Conservation (phyloP, 2,888 invertebrate species). For the Netelia virgata region DNA sequence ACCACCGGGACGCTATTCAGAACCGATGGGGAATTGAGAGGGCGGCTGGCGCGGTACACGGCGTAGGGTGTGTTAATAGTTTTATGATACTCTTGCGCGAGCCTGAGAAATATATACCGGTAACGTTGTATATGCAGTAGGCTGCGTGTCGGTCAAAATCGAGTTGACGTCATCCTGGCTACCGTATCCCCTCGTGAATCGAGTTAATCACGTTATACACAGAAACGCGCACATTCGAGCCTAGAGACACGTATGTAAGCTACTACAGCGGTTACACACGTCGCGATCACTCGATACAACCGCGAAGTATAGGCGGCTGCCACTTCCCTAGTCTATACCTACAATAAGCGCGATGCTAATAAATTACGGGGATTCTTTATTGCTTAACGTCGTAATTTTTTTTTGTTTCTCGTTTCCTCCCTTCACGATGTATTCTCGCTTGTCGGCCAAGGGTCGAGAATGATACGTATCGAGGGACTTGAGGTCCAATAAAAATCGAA, state of each 20-base stretch:
- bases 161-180: constrained; percentile 54
- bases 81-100: constrained; percentile 56
- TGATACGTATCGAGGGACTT: constrained; percentile 30
- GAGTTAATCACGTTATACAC: constrained; percentile 51
- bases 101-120: constrained; percentile 9
- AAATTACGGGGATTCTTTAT: constrained; percentile 58
- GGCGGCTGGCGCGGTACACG: constrained; percentile 33
- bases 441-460: constrained; percentile 2
- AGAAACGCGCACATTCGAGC: background rate
- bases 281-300: background rate
- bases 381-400: background rate
- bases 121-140: constrained; percentile 5
- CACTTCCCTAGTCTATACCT: constrained; percentile 15
- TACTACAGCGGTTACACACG: background rate
- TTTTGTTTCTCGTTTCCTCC: background rate
- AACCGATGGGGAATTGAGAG: constrained; percentile 51
- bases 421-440: constrained; percentile 27
- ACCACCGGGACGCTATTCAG: constrained; percentile 34
- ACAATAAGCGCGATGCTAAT: constrained; percentile 45
- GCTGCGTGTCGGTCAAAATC: constrained; percentile 60
- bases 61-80: constrained; percentile 61
- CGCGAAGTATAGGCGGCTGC: background rate
- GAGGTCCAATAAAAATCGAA: constrained; percentile 68
- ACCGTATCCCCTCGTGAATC: constrained; percentile 37
- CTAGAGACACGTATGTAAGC: too few relatives aligned